Percentiles rank a stretch among this genome's conserved stretches.
These are phyloP conservation scores for Ophion costatus DNA, from an alignment of 2,888 invertebrate species.

Conservation along the genomic window DNA sequence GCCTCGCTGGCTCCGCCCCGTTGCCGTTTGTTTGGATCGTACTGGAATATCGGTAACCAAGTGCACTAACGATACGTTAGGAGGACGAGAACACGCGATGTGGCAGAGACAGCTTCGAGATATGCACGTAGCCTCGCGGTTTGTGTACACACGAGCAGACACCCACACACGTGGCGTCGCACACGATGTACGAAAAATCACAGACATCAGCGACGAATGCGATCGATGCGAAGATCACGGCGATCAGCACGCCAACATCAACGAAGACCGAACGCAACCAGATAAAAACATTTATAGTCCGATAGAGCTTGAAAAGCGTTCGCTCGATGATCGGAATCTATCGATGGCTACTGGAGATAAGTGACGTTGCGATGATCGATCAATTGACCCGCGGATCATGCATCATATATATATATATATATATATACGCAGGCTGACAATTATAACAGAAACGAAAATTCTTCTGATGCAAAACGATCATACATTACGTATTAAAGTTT, in stretches of 20 bases:
- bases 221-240: conserved; percentile 1
- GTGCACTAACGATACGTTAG: neutral
- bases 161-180: too few species aligned
- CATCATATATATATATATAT: neutral
- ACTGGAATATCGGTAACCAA: conserved; percentile 12
- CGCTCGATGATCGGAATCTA: conserved; percentile 24
- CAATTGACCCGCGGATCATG: conserved; percentile 22
- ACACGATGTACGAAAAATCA: too few species aligned
- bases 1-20: neutral
- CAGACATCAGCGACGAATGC: too few species aligned
- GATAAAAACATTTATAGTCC: neutral
- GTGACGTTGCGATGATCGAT: conserved; percentile 5
- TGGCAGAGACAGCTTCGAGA: neutral
- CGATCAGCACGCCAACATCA: conserved; percentile 14
- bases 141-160: neutral
- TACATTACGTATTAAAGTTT: too few species aligned
- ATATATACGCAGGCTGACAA: too few species aligned
- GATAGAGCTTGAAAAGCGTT: conserved; percentile 6
- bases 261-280: neutral
- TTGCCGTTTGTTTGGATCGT: conserved; percentile 29
- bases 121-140: neutral
- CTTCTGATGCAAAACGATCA: too few species aligned
- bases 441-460: too few species aligned
- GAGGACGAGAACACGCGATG: conserved; percentile 5
- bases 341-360: conserved; percentile 9